Base-by-base conservation (phyloP, 2,797 vertebrate genomes). In the Pyrrhura leucotis region DNA sequence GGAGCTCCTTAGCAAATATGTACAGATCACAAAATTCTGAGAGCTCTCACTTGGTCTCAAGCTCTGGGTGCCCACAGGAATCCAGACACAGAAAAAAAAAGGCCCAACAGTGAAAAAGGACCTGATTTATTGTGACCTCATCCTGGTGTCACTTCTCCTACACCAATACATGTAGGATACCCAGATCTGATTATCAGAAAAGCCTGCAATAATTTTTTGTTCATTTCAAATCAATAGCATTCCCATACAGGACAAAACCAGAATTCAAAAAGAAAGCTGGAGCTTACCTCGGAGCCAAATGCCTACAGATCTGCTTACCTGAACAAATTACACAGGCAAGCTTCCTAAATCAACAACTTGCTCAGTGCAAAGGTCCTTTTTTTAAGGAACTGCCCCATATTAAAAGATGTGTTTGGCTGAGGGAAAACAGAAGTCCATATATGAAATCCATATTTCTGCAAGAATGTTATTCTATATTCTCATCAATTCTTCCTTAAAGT, bases 101-200 rank as follows among this genome's bases (percentile, higher is more conserved):
- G 0, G 3, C 7, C 62, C n/a, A n/a, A 26, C 8, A 65, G 13
- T 1, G 1, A 65, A 69, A 69, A 51, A 14, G 2, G 10, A 5
- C 8, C 21, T 74, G 13, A 42, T 77, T 72, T 78, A 45, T 20
- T 2, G 1, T 14, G 21, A 26, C 3, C 14, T 53, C 26, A 20
- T 37, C 10, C 48, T 56, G 18, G 10, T 13, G 14, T 17, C 28
- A 22, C 17, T 20, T 16, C 16, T 50, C 4, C 31, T 15, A 2
- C 2, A 68, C 16, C 80, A 85, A 35, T 2, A 15, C 45, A 14
- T 1, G 18, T 37, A 17, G 62, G 35, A 56, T 28, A 10, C 11
- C 47, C 45, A 28, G 33, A 22, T 7, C 12, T 33, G 29, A 56
- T 56, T 33, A 15, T 14, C 56, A 50, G 0, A 75, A 45, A 69